phyloP scores from a whole-genome alignment of 2,113 vertebrate species.

The Protobothrops flavoviridis region DNA sequence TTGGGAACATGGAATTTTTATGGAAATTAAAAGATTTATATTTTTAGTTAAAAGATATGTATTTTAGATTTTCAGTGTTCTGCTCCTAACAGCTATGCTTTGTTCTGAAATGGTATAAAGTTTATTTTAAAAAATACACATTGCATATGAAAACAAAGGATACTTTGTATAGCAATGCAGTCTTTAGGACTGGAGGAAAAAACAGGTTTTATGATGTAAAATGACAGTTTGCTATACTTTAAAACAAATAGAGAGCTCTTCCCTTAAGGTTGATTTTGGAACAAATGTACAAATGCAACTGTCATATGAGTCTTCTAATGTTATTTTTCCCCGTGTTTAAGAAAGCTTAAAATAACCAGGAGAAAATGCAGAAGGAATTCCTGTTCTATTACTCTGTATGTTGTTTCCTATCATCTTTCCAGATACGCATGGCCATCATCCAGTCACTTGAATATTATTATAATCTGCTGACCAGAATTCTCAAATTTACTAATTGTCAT shows the following conservation, averaged over 20 bases:
- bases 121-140: not conserved
- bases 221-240: conserved; percentile 2
- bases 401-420: not conserved
- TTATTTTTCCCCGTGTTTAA: not conserved
- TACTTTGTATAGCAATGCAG: not conserved
- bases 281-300: not conserved
- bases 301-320: conserved; percentile 8
- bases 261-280: conserved; percentile 2
- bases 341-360: not conserved
- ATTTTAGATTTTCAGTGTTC: not conserved
- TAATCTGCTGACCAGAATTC: not conserved
- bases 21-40: not conserved
- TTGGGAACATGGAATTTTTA: not conserved
- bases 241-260: not conserved
- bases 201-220: not conserved
- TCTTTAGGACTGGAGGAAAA: not conserved
- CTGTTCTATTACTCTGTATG: not conserved
- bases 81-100: not conserved
- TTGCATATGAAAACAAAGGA: not conserved
- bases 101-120: not conserved
- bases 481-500: not conserved
- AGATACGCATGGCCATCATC: not conserved
- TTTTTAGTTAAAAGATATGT: not conserved
- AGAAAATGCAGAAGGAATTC: not conserved
- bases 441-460: not conserved